phyloP scores from a whole-genome alignment of 2,113 vertebrate genomes.

The Ceuthmochares aereus region DNA sequence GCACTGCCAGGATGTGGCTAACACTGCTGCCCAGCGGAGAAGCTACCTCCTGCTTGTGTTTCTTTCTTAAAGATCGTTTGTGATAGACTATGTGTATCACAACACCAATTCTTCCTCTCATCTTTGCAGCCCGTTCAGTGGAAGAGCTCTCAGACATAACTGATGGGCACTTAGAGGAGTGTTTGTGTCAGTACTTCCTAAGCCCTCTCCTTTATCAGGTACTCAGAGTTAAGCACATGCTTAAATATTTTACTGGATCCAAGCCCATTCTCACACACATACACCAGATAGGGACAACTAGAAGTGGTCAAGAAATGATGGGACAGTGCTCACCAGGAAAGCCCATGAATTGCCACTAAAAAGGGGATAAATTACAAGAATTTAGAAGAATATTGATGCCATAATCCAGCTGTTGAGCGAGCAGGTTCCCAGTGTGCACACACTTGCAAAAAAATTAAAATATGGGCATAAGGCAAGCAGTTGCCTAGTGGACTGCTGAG shows the following conservation, averaged over 20 bases:
- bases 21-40: rapidly evolving
- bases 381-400: not conserved
- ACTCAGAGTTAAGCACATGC: slow-evolving; percentile 52
- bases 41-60: not conserved
- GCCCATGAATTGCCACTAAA: not conserved
- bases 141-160: not conserved
- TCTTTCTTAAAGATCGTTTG: not conserved
- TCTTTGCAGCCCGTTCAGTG: not conserved
- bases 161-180: not conserved
- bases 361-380: not conserved
- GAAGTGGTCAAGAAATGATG: not conserved
- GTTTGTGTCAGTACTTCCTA: slow-evolving; percentile 50
- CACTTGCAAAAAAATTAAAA: slow-evolving; percentile 50
- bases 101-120: not conserved
- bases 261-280: slow-evolving; percentile 17
- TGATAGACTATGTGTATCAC: not conserved
- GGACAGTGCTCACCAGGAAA: not conserved
- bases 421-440: not conserved
- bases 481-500: slow-evolving; percentile 24
- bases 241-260: slow-evolving; percentile 61
- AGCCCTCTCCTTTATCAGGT: slow-evolving; percentile 56
- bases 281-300: slow-evolving; percentile 2
- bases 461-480: not conserved
- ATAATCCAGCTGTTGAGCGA: slow-evolving; percentile 42
- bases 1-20: not conserved